Conservation (phyloP, 1,140 invertebrate species). For the Drosophila punjabiensis region DNA sequence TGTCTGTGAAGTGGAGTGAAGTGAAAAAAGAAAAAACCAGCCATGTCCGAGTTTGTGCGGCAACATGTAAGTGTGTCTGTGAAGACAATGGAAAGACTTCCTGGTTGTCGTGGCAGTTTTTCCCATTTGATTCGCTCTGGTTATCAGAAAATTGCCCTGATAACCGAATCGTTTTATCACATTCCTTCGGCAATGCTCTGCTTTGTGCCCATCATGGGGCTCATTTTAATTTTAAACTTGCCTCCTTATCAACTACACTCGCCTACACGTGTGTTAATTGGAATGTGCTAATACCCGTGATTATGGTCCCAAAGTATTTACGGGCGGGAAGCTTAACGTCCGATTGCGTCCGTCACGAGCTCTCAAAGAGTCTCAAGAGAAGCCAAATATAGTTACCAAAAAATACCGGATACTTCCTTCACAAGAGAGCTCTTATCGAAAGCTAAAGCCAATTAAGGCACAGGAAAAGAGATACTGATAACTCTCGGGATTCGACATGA, state of each 20-base stretch:
- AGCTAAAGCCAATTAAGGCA: constrained; percentile 15
- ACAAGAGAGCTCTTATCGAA: constrained; percentile 27
- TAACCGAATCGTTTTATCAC: constrained; percentile 54
- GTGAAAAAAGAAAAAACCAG: constrained; percentile 21
- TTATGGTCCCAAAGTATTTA: constrained; percentile 36
- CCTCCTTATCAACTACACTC: constrained; percentile 33
- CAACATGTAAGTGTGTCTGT: constrained; percentile 65
- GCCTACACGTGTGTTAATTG: constrained; percentile 48
- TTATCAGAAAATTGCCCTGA: constrained; percentile 59
- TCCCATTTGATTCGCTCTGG: constrained; percentile 19
- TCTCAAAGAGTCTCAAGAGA: constrained; percentile 6
- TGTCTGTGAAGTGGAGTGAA: constrained; percentile 42
- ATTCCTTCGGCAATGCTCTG: constrained; percentile 20
- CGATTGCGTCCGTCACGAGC: constrained; percentile 34
- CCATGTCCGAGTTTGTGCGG: constrained; percentile 71
- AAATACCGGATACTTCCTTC: constrained; percentile 24
- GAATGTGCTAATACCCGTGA: constrained; percentile 34
- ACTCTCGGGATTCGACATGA: too few relatives aligned
- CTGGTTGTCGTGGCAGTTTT: constrained; percentile 43
- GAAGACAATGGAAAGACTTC: constrained; percentile 22
- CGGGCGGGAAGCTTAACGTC: constrained; percentile 12
- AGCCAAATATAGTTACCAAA: constrained; percentile 23
- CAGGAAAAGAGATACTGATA: constrained; percentile 35
- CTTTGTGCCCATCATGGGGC: constrained; percentile 28
- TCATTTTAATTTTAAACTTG: constrained; percentile 50